Percentiles rank a stretch among this genome's conserved stretches.
These are phyloP conservation scores for Hyaena hyaena DNA, from an alignment of 2,113 vertebrate genomes.

Conservation along the genomic window DNA sequence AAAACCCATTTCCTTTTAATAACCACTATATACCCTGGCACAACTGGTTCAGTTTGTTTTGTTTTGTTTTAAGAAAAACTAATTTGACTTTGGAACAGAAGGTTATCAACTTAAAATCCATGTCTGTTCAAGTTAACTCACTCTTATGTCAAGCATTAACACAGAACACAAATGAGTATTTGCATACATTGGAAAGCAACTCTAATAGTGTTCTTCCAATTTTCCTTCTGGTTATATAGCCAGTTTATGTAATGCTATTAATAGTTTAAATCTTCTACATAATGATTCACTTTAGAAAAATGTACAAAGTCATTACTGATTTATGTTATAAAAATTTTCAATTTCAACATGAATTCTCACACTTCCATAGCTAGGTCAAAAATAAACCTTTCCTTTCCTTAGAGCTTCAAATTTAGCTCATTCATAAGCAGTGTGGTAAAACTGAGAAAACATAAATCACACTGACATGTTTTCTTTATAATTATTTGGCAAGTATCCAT, in stretches of 20 bases:
- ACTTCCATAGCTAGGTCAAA: background rate
- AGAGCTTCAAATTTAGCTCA: background rate
- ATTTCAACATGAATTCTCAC: background rate
- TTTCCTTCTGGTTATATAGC: background rate
- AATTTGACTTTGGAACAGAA: background rate
- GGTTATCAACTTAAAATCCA: background rate
- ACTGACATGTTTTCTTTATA: background rate
- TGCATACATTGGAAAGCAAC: background rate
- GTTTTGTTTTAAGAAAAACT: background rate
- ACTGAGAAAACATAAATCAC: background rate
- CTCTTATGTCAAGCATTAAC: background rate
- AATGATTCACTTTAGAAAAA: background rate
- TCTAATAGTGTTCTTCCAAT: background rate
- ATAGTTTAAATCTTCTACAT: background rate
- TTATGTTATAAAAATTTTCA: background rate
- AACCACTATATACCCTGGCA: background rate
- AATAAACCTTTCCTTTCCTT: background rate
- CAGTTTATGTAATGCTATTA: background rate
- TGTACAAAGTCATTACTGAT: background rate
- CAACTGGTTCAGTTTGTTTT: background rate
- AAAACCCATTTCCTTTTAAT: background rate
- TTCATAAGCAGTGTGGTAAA: background rate
- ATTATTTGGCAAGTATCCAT: background rate
- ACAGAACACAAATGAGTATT: background rate
- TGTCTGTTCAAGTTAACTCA: background rate